Evolutionary conservation across 1,140 invertebrate genomes (phyloP).

Genomic region (Lepeophtheirus salmonis): DNA sequence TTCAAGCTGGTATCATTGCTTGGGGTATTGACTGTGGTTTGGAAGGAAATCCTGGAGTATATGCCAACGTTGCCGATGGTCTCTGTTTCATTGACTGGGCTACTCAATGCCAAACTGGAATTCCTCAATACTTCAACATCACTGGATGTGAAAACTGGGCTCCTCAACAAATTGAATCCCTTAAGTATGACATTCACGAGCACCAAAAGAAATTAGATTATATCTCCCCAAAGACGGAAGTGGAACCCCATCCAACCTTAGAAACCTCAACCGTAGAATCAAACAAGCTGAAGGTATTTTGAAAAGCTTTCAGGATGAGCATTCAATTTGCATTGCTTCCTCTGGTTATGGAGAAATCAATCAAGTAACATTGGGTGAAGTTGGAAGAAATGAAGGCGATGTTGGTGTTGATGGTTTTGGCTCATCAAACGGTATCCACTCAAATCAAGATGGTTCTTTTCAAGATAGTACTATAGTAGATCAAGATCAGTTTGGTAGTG

Average conservation of each 20-base stretch:
- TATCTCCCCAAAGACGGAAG: background rate
- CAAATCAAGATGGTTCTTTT: background rate
- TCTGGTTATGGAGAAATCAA: background rate
- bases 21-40: constrained; percentile 48
- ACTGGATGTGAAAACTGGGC: constrained; percentile 1
- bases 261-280: background rate
- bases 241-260: background rate
- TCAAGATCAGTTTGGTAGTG: too few relatives aligned
- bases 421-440: too few relatives aligned
- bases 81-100: constrained; percentile 16
- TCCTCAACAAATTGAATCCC: background rate
- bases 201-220: background rate
- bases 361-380: background rate
- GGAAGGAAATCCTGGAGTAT: constrained; percentile 47
- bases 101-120: constrained; percentile 6
- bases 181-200: background rate
- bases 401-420: too few relatives aligned
- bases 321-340: background rate
- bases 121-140: background rate
- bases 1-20: constrained; percentile 45
- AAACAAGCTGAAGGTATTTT: background rate
- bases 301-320: background rate
- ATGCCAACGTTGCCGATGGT: constrained; percentile 34
- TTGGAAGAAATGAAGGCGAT: background rate
- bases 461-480: background rate